These are phyloP conservation scores for Syrmaticus mikado DNA, from an alignment of 2,113 vertebrate genomes.

Conservation along the genomic window DNA sequence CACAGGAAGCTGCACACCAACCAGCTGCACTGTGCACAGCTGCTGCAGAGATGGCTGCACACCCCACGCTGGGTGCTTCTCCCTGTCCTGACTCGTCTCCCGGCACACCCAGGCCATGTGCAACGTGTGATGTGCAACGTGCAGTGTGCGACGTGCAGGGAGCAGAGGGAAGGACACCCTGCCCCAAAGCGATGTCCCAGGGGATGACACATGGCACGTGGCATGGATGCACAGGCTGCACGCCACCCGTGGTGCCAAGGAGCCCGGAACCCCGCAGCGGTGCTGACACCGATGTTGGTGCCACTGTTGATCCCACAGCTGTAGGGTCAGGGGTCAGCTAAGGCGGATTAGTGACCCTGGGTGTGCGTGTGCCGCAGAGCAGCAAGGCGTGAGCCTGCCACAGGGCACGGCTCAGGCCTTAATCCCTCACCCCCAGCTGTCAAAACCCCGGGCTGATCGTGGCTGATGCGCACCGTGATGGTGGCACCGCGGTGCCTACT, in stretches of 20 bases:
- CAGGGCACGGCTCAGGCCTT: slow-evolving; percentile 46
- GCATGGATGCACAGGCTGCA: rapidly evolving
- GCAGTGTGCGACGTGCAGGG: background rate
- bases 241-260: rapidly evolving
- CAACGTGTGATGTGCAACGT: background rate
- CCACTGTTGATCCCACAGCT: background rate
- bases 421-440: slow-evolving; percentile 51
- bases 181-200: background rate
- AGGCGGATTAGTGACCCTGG: slow-evolving; percentile 17
- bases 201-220: rapidly evolving
- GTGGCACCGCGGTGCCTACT: rapidly evolving
- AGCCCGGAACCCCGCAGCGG: rapidly evolving
- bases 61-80: background rate
- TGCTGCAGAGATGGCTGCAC: background rate
- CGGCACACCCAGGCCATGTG: rapidly evolving
- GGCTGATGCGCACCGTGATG: background rate
- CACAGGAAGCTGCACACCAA: no score
- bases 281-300: background rate
- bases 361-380: background rate
- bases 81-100: background rate
- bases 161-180: rapidly evolving
- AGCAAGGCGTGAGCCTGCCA: background rate
- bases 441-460: background rate
- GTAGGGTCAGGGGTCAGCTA: slow-evolving; percentile 1
- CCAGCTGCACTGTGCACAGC: background rate